Percentiles rank a stretch among this genome's conserved stretches.
Evolutionary conservation across 2,797 vertebrate species (phyloP).

Genomic region (Adelosebastes latens): DNA sequence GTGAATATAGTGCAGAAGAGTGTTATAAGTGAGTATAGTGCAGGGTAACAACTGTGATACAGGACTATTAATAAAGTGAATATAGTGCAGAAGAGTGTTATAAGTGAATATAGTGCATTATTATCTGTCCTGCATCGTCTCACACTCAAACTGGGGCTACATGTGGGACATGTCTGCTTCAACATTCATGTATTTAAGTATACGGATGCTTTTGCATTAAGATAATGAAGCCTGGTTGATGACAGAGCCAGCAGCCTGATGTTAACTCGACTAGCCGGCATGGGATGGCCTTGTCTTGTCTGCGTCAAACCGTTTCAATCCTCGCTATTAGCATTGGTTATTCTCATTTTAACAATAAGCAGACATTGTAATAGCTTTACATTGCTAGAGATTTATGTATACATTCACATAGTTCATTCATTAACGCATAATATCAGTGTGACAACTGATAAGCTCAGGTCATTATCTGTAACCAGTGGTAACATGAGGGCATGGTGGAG

Average conservation of each 20-base stretch:
- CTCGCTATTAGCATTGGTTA: rapidly evolving
- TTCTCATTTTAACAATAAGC: rapidly evolving
- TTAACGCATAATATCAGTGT: rapidly evolving
- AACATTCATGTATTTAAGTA: rapidly evolving
- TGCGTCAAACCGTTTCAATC: no score
- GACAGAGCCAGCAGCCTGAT: neutral
- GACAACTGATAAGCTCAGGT: neutral
- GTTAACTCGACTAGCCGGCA: neutral
- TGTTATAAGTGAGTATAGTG: no score
- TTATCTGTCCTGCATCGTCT: rapidly evolving
- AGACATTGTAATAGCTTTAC: rapidly evolving
- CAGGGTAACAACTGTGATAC: no score
- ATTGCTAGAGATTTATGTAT: rapidly evolving
- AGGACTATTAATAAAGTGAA: no score
- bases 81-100: no score
- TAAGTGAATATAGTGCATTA: no score
- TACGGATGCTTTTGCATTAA: rapidly evolving
- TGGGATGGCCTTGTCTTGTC: constrained; percentile 21
- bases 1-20: no score
- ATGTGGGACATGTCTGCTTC: neutral
- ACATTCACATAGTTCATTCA: rapidly evolving
- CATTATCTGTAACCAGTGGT: no score
- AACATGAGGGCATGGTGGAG: constrained; percentile 61
- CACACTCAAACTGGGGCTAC: neutral
- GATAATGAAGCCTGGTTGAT: rapidly evolving